Evolutionary conservation across 2,797 vertebrate species (phyloP).

Genomic region (Mus minutoides): DNA sequence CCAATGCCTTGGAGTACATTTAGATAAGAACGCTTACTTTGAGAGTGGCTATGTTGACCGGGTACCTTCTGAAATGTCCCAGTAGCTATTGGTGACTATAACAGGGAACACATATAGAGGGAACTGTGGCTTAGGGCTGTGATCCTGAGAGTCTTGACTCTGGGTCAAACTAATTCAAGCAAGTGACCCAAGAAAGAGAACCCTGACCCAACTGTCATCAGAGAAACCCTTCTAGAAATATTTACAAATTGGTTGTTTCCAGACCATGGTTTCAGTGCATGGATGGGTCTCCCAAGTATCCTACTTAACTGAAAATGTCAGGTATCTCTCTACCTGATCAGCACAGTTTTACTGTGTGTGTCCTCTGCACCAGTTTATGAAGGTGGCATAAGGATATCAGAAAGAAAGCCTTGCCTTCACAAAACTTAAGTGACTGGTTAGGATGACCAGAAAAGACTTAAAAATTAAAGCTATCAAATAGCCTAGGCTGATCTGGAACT

Average conservation of each 20-base stretch:
- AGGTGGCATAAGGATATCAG: background rate
- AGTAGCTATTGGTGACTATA: background rate
- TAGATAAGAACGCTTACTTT: background rate
- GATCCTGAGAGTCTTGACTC: background rate
- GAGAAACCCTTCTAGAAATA: slow-evolving; percentile 19
- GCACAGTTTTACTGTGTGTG: slow-evolving; percentile 3
- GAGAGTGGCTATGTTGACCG: background rate
- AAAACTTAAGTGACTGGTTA: slow-evolving; percentile 8
- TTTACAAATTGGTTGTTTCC: background rate
- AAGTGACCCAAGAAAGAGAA: background rate
- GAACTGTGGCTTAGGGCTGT: background rate
- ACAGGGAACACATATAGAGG: background rate
- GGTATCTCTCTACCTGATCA: background rate
- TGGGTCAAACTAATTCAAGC: background rate
- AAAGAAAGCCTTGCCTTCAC: background rate
- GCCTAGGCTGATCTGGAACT: background rate
- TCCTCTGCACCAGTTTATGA: background rate
- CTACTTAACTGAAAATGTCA: slow-evolving; percentile 37
- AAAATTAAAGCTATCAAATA: background rate
- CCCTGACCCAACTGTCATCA: background rate
- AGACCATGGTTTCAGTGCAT: background rate
- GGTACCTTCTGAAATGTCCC: background rate
- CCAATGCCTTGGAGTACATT: background rate
- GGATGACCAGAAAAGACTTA: background rate
- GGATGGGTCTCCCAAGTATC: background rate